Conservation (phyloP, 2,113 vertebrate genomes). For the Cardinalis cardinalis region DNA sequence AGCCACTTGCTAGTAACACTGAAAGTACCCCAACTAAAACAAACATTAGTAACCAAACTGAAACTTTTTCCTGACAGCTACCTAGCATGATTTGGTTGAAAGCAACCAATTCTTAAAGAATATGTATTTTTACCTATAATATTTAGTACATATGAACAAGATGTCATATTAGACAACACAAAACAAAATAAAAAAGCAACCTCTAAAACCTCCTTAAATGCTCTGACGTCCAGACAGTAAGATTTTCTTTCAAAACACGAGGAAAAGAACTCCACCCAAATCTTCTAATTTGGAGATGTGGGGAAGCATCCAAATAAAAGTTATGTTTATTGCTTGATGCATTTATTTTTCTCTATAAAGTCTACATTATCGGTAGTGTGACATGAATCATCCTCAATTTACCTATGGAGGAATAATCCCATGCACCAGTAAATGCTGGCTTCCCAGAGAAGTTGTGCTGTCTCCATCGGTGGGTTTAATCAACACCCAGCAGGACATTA, state of each 20-base stretch:
- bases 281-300: background rate
- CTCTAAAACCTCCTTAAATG: fast-evolving
- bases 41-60: background rate
- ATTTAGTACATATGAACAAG: background rate
- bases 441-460: background rate
- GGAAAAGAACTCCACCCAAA: fast-evolving
- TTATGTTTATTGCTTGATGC: background rate
- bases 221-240: background rate
- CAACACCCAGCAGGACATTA: background rate
- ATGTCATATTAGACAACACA: background rate
- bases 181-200: background rate
- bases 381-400: background rate
- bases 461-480: background rate
- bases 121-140: background rate
- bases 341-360: background rate
- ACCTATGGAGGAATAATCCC: background rate
- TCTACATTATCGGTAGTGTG: background rate
- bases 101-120: background rate
- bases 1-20: background rate
- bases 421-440: background rate
- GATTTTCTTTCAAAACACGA: background rate
- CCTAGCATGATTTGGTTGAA: background rate
- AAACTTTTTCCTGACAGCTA: background rate
- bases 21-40: background rate
- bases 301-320: background rate